Evolutionary conservation across 37 sponge, comb jelly and placozoan species (phyloP).

Genomic region (Mnemiopsis leidyi): DNA sequence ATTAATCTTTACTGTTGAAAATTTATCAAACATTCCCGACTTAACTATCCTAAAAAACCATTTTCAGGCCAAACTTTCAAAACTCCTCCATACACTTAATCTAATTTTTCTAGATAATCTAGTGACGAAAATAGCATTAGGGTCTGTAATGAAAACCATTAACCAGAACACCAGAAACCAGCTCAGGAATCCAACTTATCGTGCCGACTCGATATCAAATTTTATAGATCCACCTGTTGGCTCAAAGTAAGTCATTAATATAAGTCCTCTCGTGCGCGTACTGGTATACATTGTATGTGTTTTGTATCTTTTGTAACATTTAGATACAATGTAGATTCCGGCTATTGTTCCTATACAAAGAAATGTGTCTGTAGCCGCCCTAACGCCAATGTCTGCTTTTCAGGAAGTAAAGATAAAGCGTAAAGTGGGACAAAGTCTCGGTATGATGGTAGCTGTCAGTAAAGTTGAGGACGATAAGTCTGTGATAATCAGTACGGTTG

Average conservation of each 20-base stretch:
- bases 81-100: too few species aligned
- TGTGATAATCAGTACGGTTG: constrained; percentile 31
- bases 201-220: not conserved
- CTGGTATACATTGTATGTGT: not conserved
- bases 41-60: too few species aligned
- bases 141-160: not conserved
- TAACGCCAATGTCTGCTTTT: not conserved
- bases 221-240: not conserved
- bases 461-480: constrained; percentile 42
- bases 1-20: too few species aligned
- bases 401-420: constrained; percentile 25
- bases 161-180: not conserved
- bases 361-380: too few species aligned
- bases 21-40: too few species aligned
- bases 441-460: constrained; percentile 46
- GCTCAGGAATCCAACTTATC: not conserved
- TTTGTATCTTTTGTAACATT: too few species aligned
- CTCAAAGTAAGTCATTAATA: too few species aligned
- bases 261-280: too few species aligned
- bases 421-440: constrained; percentile 21
- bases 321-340: not conserved
- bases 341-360: too few species aligned
- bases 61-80: too few species aligned
- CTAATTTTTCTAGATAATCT: too few species aligned
- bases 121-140: not conserved